Evolutionary conservation across 1,140 invertebrate genomes (phyloP).

Genomic region (Drosophila neocordata): DNA sequence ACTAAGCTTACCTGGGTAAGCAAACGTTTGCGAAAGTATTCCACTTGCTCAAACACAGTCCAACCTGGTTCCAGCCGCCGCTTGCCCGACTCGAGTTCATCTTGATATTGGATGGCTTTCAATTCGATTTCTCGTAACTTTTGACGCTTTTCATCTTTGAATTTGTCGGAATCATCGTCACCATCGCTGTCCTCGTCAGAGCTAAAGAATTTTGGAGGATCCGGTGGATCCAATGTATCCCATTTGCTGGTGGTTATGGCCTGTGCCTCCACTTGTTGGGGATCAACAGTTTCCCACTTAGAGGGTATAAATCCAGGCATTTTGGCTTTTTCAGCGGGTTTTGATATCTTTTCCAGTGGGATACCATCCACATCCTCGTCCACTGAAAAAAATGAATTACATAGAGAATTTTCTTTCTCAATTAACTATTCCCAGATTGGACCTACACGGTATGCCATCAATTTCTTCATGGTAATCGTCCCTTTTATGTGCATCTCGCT

Average conservation of each 20-base stretch:
- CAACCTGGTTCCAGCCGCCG: conserved; percentile 90
- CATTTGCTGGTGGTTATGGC: conserved; percentile 95
- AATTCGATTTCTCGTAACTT: conserved; percentile 96
- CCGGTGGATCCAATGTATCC: conserved; percentile 86
- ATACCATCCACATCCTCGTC: conserved; percentile 94
- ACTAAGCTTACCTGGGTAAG: too few relatives aligned
- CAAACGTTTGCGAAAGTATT: conserved; percentile 95
- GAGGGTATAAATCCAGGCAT: conserved; percentile 91
- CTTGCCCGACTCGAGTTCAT: conserved; percentile 95
- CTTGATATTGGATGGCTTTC: conserved; percentile 97
- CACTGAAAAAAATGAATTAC: conserved; percentile 85
- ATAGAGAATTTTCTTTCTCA: not conserved
- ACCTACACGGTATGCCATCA: conserved; percentile 89
- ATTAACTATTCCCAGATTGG: not conserved
- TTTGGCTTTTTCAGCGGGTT: conserved; percentile 45
- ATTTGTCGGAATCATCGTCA: conserved; percentile 82
- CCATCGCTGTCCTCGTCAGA: conserved; percentile 71
- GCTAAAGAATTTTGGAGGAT: conserved; percentile 74
- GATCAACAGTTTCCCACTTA: conserved; percentile 98
- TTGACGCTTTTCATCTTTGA: conserved; percentile 90
- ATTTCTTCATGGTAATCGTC: conserved; percentile 86
- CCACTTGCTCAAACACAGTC: conserved; percentile 92
- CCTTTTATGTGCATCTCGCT: conserved; percentile 53
- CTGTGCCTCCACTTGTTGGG: conserved; percentile 89
- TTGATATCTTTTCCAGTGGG: conserved; percentile 86